Evolutionary conservation across 2,888 invertebrate species (phyloP).

Genomic region (Acleris holmiana): DNA sequence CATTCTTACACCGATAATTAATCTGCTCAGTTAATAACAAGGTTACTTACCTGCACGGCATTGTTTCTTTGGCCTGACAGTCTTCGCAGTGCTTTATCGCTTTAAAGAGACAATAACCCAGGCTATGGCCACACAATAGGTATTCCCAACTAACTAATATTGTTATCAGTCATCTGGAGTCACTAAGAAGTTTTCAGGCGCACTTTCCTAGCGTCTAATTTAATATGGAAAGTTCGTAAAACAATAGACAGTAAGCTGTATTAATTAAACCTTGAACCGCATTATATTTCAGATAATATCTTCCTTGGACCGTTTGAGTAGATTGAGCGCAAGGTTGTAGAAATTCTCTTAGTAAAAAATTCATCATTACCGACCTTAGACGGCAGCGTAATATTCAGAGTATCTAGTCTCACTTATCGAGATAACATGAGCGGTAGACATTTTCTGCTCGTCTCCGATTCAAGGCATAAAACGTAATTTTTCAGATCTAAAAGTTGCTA

Average conservation of each 20-base stretch:
- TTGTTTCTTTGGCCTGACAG: constrained; percentile 9
- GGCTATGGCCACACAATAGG: constrained; percentile 3
- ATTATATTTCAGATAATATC: constrained; percentile 7
- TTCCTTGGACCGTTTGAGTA: constrained; percentile 2
- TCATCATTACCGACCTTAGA: background rate
- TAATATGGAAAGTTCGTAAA: constrained; percentile 23
- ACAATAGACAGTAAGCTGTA: constrained; percentile 23
- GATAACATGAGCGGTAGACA: too few relatives aligned
- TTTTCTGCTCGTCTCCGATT: too few relatives aligned
- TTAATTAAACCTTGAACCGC: constrained; percentile 38
- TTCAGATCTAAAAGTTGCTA: constrained; percentile 28
- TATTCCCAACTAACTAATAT: constrained; percentile 16
- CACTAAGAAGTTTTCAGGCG: constrained; percentile 12
- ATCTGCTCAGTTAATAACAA: constrained; percentile 15
- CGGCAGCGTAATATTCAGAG: background rate
- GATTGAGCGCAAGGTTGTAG: background rate
- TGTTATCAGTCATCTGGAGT: constrained; percentile 28
- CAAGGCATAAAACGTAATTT: too few relatives aligned
- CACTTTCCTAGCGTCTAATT: constrained; percentile 20
- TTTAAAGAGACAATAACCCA: constrained; percentile 15
- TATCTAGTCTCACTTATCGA: background rate
- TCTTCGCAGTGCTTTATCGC: constrained; percentile 15
- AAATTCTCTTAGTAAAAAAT: too few relatives aligned
- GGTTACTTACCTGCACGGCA: background rate
- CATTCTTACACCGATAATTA: background rate